Base-by-base conservation (phyloP, 2,113 vertebrate genomes). In the Petrocephalus microphthalmus region DNA sequence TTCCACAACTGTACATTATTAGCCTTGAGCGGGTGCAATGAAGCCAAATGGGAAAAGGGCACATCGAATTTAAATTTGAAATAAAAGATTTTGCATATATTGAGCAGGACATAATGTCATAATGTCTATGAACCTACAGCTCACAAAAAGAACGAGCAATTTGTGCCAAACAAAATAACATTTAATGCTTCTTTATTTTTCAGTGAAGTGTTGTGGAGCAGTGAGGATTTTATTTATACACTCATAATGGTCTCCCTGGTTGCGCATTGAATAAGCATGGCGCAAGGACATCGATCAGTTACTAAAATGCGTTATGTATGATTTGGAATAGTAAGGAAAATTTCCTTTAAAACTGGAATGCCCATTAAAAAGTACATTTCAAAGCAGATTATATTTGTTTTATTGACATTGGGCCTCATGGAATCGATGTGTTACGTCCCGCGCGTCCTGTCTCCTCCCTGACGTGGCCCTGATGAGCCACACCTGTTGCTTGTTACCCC, bases 291-390 rank as follows among this genome's bases (percentile, higher is more conserved):
- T 93, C 60, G 93, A 95, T 94, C 84, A 90, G 88, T 89, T 89
- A 87, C 87, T 87, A 90, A 91, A 90, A 89, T 89, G 78, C 84
- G 90, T 94, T 92, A 93, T 89, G 90, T 88, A 88, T 83, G 88
- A 92, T 93, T 92, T 91, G 78, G 91, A 94, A 94, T 94, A 93
- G 92, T 93, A 91, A 94, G 93, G 90, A 93, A 89, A 89, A 93
- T 91, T 92, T 93, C 94, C 92, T 93, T 95, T 94, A 94, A 89
- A 94, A 90, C 88, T 71, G 83, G 71, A 91, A 89, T 88, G 81
- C 67, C 37, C 92, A 93, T 95, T 67, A 71, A 94, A 95, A 94
- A 93, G 95, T 95, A 87, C 13, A 94, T 92, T 91, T 78, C 57
- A 85, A 85, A 89, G 89, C 91, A 51, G 71, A 78, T 92, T 91